Percentiles rank a stretch among this genome's conserved stretches.
Conservation (phyloP, 2,113 vertebrate genomes). For the Coptodon rendalli region DNA sequence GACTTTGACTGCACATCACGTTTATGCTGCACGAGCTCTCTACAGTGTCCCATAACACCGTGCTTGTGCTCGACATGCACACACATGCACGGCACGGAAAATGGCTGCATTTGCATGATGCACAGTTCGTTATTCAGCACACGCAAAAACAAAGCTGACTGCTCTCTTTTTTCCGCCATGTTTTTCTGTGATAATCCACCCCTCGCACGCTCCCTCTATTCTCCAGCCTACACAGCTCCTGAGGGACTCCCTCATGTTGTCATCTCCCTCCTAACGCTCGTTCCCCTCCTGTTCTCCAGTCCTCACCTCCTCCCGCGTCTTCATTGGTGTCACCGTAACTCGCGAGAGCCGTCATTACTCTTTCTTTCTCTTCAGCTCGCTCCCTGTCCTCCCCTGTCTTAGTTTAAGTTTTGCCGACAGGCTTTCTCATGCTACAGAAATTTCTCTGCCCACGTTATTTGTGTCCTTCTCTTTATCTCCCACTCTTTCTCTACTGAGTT, state of each 20-base stretch:
- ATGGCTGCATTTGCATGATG: conserved; percentile 11
- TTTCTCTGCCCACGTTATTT: neutral
- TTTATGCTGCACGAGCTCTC: neutral
- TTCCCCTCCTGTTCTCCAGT: neutral
- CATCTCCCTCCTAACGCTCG: neutral
- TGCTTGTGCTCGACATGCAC: neutral
- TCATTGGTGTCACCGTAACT: neutral
- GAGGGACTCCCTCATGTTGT: conserved; percentile 23
- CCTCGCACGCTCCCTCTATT: neutral
- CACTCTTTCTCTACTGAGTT: neutral
- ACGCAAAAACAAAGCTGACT: conserved; percentile 16
- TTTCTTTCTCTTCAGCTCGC: neutral
- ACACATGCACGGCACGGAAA: neutral
- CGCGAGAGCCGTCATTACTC: neutral
- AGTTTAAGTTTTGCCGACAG: neutral
- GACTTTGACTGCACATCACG: neutral
- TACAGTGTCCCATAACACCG: neutral
- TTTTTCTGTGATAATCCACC: neutral
- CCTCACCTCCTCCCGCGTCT: neutral
- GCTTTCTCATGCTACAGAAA: neutral
- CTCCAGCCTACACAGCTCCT: conserved; percentile 18
- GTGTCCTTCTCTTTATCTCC: neutral
- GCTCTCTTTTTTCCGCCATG: conserved; percentile 1
- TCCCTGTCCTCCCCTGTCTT: neutral
- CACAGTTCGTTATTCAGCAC: neutral